Evolutionary conservation across 2,888 invertebrate species (phyloP).

Genomic region (Dascillus cervinus): DNA sequence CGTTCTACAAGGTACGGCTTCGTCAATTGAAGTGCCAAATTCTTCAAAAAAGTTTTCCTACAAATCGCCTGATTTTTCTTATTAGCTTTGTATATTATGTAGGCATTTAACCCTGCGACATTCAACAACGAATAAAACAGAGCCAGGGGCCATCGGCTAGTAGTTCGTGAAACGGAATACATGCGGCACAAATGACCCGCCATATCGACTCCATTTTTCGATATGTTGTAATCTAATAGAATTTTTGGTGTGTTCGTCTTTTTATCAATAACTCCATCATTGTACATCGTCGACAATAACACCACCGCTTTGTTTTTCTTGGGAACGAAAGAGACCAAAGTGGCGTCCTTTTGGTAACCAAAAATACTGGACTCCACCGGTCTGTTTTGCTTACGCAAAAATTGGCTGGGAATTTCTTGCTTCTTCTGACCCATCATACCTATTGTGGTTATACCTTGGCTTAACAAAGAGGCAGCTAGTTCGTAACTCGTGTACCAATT

Average conservation of each 20-base stretch:
- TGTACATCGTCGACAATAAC: conserved; percentile 20
- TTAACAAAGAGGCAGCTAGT: background rate
- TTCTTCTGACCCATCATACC: conserved; percentile 20
- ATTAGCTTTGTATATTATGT: conserved; percentile 15
- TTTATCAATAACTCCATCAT: conserved; percentile 16
- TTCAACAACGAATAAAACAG: conserved; percentile 14
- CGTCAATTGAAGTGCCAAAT: too few relatives aligned
- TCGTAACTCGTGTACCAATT: conserved; percentile 1
- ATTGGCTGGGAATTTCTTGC: background rate
- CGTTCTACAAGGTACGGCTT: too few relatives aligned
- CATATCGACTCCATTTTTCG: conserved; percentile 23
- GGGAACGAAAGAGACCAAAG: conserved; percentile 21
- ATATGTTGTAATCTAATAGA: conserved; percentile 23
- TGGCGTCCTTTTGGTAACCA: conserved; percentile 20
- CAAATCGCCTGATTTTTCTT: too few relatives aligned
- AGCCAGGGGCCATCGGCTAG: conserved; percentile 9
- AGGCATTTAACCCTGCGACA: conserved; percentile 17
- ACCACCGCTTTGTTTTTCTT: conserved; percentile 20
- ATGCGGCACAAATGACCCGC: conserved; percentile 19
- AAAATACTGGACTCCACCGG: conserved; percentile 11
- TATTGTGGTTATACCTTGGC: conserved; percentile 13
- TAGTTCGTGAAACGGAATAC: conserved; percentile 19
- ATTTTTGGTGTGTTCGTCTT: conserved; percentile 16
- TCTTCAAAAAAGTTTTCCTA: too few relatives aligned
- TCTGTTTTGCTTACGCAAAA: conserved; percentile 2